Evolutionary conservation across 1,140 invertebrate genomes (phyloP), one percentile per base, ranked within the genome.

Genomic region (Odontomachus brunneus): DNA sequence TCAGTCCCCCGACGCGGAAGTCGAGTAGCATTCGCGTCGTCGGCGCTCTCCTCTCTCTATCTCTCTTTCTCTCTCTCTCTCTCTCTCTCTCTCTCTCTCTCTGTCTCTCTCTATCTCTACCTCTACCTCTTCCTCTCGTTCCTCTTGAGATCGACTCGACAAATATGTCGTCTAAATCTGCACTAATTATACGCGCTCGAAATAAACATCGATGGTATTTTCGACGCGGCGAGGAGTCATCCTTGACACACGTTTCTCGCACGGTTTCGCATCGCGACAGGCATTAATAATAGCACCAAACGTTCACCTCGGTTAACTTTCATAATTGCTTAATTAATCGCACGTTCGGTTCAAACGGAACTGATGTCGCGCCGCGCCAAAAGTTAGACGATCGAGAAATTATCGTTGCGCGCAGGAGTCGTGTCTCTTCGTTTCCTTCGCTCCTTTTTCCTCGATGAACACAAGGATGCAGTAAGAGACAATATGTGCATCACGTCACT

Each of bases 281-380:
- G 17, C 19, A 24, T 55, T 24, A 69, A 78, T 78, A 67, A 78
- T 67, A 55, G 24, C 75, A 67, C 29, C 74, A 78, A 12, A 69
- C 65, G 75, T 69, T 71, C 63, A 69, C 65, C 22, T 78, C 14
- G 9, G 33, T 48, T 80, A 71, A 48, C n/a, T 66, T 17, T 80
- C 49, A 78, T 78, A 80, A 80, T 80, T 80, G 14, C 22, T 71
- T 29, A n/a, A 80, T 59, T 80, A 57, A 80, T 69, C 14, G n/a
- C 22, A 48, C 5, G 14, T 69, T 78, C 63, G 63, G 33, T 14
- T 33, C 44, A 7, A 44, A 17, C 33, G 33, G 9, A 78, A 71
- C 44, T 67, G 24, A 78, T 22, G 11, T 33, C 12, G 22, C 22
- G 38, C 62, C 38, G 9, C 38, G 38, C 3, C 38, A 11, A 44